Percentiles rank a stretch among this genome's conserved stretches.
Evolutionary conservation across 2,113 vertebrate genomes (phyloP).

Genomic region (Gorsachius goisagi): DNA sequence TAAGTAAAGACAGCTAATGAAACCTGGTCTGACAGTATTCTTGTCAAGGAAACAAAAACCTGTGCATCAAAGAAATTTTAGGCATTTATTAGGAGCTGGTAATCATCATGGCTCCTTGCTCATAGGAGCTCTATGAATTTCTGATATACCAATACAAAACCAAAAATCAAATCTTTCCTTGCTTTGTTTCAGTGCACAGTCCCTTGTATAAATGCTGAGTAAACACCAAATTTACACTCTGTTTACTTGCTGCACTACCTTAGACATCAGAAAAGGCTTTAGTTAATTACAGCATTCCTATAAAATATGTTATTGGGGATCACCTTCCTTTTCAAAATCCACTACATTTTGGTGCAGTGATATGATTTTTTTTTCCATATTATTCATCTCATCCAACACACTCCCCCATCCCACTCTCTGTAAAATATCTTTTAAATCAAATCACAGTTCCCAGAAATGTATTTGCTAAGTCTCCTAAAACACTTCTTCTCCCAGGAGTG

Average conservation of each 20-base stretch:
- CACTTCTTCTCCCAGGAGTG: slow-evolving; percentile 7
- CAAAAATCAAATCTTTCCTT: neutral
- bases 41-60: neutral
- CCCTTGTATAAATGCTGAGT: neutral
- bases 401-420: neutral
- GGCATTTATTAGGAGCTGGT: neutral
- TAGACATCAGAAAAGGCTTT: neutral
- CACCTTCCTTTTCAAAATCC: neutral
- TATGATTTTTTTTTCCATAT: neutral
- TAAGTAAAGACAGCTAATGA: neutral
- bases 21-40: neutral
- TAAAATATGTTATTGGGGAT: neutral
- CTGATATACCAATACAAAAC: neutral
- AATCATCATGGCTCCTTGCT: neutral
- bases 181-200: neutral
- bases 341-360: slow-evolving; percentile 1
- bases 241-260: neutral
- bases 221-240: neutral
- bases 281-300: neutral
- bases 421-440: slow-evolving; percentile 38
- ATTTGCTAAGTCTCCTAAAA: slow-evolving; percentile 27
- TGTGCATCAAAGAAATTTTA: neutral
- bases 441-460: slow-evolving; percentile 12
- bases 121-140: neutral
- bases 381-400: neutral